These are phyloP conservation scores for Schmidtea mediterranea DNA, from an alignment of 1,140 invertebrate species.

Conservation along the genomic window DNA sequence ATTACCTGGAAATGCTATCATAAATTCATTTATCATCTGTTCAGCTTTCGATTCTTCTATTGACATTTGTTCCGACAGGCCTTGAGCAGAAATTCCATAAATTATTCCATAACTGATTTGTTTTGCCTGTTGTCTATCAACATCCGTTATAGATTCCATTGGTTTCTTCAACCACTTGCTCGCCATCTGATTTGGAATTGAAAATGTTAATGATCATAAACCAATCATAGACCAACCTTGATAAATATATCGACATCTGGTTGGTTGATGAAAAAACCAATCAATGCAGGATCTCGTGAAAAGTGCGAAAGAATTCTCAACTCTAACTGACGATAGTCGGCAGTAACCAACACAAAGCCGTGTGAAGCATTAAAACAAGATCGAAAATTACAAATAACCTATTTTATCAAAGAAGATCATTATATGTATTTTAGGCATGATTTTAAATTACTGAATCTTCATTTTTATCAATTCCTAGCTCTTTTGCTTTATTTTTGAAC, in stretches of 20 bases:
- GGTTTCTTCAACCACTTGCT: conserved; percentile 45
- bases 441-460: conserved; percentile 7
- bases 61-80: conserved; percentile 49
- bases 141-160: conserved; percentile 36
- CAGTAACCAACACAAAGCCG: conserved; percentile 41
- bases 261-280: conserved; percentile 13
- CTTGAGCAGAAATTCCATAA: conserved; percentile 72
- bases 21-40: neutral
- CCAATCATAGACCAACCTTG: no score
- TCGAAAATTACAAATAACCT: no score
- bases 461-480: neutral
- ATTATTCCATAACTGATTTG: conserved; percentile 76
- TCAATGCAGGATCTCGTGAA: conserved; percentile 45
- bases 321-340: conserved; percentile 75
- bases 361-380: neutral
- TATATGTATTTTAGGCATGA: no score
- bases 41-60: conserved; percentile 50
- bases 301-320: conserved; percentile 66
- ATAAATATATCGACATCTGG: no score
- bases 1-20: conserved; percentile 19
- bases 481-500: neutral
- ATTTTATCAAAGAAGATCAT: no score
- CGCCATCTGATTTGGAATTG: conserved; percentile 55
- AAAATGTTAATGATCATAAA: no score
- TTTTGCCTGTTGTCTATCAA: conserved; percentile 55